Evolutionary conservation across 2,888 invertebrate genomes (phyloP).

Genomic region (Hermaeophaga mercurialis): DNA sequence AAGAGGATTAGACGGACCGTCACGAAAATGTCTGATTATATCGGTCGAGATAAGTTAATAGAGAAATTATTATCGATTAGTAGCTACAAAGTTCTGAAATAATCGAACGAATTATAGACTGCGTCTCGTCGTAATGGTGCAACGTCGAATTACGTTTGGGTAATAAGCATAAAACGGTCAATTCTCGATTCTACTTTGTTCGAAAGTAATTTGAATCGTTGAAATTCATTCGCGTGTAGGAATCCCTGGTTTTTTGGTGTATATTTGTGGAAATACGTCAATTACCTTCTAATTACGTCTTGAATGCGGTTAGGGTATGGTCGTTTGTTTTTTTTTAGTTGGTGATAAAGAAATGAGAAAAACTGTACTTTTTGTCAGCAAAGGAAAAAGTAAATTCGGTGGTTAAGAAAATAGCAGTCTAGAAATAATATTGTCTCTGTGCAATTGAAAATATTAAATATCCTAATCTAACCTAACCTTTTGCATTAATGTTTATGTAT

Average conservation of each 20-base stretch:
- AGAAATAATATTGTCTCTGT: no score
- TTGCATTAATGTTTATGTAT: no score
- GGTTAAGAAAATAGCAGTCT: no score
- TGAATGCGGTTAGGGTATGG: no score
- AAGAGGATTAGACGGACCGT: no score
- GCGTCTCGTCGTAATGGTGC: neutral
- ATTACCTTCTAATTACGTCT: neutral
- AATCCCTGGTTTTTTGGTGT: neutral
- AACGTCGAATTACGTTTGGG: neutral
- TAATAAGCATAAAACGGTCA: conserved; percentile 1
- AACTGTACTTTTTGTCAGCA: neutral
- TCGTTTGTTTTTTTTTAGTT: no score
- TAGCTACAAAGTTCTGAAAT: no score
- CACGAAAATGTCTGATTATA: neutral
- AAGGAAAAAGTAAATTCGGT: no score
- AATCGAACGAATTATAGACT: neutral
- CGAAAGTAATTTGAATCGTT: conserved; percentile 3
- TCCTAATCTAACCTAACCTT: no score
- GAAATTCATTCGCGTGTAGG: neutral
- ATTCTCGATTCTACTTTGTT: neutral
- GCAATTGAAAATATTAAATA: no score
- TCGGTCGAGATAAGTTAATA: no score
- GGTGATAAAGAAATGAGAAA: neutral
- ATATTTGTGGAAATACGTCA: neutral
- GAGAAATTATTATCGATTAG: no score